Conservation (phyloP, 35 echinoderm and acorn worm species). For the Ptychodera flava region DNA sequence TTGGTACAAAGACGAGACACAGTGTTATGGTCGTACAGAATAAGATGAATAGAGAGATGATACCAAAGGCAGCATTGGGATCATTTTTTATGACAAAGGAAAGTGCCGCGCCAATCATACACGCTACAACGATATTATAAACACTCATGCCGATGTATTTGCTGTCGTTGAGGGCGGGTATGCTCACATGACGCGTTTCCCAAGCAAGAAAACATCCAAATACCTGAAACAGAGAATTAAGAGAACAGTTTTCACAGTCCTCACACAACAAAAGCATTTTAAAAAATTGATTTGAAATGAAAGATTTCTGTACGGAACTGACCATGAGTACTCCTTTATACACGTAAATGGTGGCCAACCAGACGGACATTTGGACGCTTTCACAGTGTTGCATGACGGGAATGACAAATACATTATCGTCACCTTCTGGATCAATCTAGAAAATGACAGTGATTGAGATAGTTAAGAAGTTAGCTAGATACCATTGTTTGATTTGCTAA, state of each 20-base stretch:
- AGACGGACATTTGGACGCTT: conserved; percentile 57
- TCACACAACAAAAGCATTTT: too few species aligned
- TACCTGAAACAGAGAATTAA: conserved; percentile 35
- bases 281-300: too few species aligned
- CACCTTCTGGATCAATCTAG: conserved; percentile 35
- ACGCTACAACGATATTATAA: conserved; percentile 90
- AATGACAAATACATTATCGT: conserved; percentile 35
- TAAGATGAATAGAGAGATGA: conserved; percentile 84
- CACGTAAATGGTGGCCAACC: conserved; percentile 84
- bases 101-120: conserved; percentile 71
- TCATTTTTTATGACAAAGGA: conserved; percentile 79
- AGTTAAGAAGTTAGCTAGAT: too few species aligned
- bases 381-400: conserved; percentile 55
- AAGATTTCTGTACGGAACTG: too few species aligned
- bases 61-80: conserved; percentile 68
- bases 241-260: too few species aligned
- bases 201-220: conserved; percentile 97
- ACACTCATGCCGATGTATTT: conserved; percentile 99
- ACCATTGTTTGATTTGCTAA: too few species aligned
- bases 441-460: background rate
- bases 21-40: conserved; percentile 97
- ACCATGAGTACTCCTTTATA: conserved; percentile 98
- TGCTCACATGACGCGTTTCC: conserved; percentile 94
- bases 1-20: conserved; percentile 90
- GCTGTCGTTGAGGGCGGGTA: conserved; percentile 98